Evolutionary conservation across 2,888 invertebrate species (phyloP).

Genomic region (Cosmia trapezina): DNA sequence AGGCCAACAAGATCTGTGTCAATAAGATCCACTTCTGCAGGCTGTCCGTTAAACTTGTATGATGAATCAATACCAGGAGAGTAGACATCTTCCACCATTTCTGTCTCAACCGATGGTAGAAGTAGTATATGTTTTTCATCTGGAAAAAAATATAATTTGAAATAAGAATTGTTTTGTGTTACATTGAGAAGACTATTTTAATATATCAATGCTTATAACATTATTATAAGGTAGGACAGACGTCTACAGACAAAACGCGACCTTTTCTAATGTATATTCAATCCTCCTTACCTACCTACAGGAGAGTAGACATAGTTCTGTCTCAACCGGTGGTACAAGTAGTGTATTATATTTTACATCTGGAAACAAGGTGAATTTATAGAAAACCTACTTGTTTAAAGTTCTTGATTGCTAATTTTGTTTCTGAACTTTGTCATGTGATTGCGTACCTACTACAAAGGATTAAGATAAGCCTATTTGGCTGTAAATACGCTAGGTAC

Average conservation of each 20-base stretch:
- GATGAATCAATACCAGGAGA: background rate
- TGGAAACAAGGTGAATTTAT: slow-evolving; percentile 18
- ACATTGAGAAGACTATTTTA: too few species aligned
- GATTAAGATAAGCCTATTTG: background rate
- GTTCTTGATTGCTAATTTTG: background rate
- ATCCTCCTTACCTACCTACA: too few species aligned
- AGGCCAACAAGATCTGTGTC: slow-evolving; percentile 15
- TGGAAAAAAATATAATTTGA: too few species aligned
- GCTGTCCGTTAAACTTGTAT: background rate
- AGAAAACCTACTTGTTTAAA: too few species aligned
- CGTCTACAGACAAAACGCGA: too few species aligned
- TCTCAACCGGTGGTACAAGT: background rate
- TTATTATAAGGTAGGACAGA: too few species aligned
- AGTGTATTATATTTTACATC: background rate
- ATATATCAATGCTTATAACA: too few species aligned
- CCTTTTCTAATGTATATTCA: too few species aligned
- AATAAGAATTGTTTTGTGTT: too few species aligned
- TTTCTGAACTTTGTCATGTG: background rate
- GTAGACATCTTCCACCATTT: background rate
- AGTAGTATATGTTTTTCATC: slow-evolving; percentile 7
- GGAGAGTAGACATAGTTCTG: background rate
- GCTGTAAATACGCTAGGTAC: too few species aligned
- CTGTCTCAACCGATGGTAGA: background rate
- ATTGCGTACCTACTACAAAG: background rate
- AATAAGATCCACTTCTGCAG: slow-evolving; percentile 7